Conservation (phyloP, 1,140 invertebrate species). For the Pseudomyrmex sp. region DNA sequence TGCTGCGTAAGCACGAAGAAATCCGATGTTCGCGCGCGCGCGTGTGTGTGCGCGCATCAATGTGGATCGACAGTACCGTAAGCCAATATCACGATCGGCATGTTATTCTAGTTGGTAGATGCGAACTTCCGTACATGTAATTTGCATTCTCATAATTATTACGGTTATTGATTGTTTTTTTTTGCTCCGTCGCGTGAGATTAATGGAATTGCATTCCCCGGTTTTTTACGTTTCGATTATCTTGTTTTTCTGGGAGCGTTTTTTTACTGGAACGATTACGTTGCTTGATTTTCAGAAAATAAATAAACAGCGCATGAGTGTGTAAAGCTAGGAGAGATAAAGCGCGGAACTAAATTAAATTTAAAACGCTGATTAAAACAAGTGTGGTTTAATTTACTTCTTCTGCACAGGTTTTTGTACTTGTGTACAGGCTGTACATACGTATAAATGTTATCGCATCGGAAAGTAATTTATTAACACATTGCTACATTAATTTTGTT, state of each 20-base stretch:
- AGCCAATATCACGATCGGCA: not conserved
- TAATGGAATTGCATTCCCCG: not conserved
- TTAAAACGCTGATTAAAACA: no score
- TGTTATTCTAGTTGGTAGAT: not conserved
- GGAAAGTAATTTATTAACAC: no score
- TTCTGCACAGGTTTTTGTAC: no score
- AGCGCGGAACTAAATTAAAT: no score
- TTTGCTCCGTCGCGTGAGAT: not conserved
- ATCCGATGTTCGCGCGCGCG: not conserved
- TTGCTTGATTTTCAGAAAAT: no score
- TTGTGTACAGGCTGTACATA: no score
- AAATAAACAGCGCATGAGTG: no score
- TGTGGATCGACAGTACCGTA: conserved; percentile 23
- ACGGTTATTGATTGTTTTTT: not conserved
- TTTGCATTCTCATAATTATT: not conserved
- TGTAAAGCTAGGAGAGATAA: no score
- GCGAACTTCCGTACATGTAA: not conserved
- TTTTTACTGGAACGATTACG: no score
- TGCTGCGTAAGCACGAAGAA: not conserved
- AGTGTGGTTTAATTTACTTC: no score
- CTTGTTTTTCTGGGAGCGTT: not conserved
- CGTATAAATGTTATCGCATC: no score
- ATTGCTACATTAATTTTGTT: no score
- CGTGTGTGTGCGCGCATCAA: not conserved
- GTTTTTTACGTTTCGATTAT: not conserved